Evolutionary conservation across 2,888 invertebrate species (phyloP), one percentile per base, ranked within the genome.

Genomic region (Cryptops parisi): DNA sequence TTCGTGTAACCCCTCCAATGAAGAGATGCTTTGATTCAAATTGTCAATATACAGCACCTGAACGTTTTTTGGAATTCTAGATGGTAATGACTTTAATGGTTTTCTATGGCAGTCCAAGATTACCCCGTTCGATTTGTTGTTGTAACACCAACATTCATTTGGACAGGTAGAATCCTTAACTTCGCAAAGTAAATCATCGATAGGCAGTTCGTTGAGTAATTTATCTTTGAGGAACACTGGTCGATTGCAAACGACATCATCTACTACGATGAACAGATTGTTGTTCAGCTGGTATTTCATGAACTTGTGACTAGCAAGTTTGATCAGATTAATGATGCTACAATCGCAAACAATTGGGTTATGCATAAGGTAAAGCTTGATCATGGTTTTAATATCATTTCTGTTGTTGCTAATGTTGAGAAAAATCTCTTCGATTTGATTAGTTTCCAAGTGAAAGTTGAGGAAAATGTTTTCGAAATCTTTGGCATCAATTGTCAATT

Each of bases 321-420:
- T 33, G 9, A 33, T 52, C 27, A 59, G 55, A 22, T 44, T 40
- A 12, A 54, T 56, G 21, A 58, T 39, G 5, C 54, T 19, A 25
- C 59, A 59, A 26, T 59, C 58, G 39, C 59, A 59, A 4, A 51
- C 40, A 17, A 54, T 44, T n/a, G 51, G 41, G 17, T 54, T 54
- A 26, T 45, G 45, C 4, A 26, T 24, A 25, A 54, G 43, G 33
- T 52, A 25, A 9, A 53, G 9, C 19, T 41, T 19, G 19, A 41
- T 19, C 6, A 33, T 9, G 6, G 33, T 33, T 15, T 33, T 6
- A 33, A 15, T 33, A 33, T 15, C 9, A 15, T 33, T 15, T 6
- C 9, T 9, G 33, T 33, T 33, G 15, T 33, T 33, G 6, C 15
- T 33, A 9, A 33, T 15, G 15, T 33, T 33, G n/a, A n/a, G n/a